Evolutionary conservation across 2,797 vertebrate genomes (phyloP), one percentile per base, ranked within the genome.

Genomic region (Leptatherina wallacei): DNA sequence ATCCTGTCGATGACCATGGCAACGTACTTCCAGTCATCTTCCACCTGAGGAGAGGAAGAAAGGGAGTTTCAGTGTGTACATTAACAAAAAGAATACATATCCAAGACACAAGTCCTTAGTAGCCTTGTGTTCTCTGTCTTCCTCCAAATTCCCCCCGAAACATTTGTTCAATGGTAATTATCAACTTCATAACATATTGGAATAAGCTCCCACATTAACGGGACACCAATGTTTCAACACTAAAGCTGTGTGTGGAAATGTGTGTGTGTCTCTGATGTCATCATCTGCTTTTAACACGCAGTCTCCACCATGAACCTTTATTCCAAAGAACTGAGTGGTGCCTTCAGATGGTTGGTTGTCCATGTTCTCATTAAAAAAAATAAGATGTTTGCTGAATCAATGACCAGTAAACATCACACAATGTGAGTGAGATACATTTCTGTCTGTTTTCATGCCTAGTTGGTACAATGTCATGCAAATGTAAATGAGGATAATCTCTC

Each of bases 1-100:
- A 98, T 95, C 91, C 97, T 95, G 89, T 98, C 93, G 30, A 94
- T 94, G 85, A 94, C 93, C 93, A 94, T 94, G 82, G 93, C 93
- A 0, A 94, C 93, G 0, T 98, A 98, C 79, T 98, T 97, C 97
- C 97, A 98, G 85, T 97, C 96, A 44, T 97, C 96, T 91, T 97
- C 96, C 75, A 96, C 96, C 97, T 94, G 73, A 38, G 9, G 47
- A 75, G 42, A 75, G 54, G n/a, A 57, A 32, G 55, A 3, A 59
- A 58, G 27, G 14, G 1, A 36, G 56, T 54, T 35, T 44, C 47
- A 56, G 20, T 33, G 7, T 30, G n/a, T 51, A 12, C 33, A 11
- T 18, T 32, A 69, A 33, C 8, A 58, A 1, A 4, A 20, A 67
- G 55, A 62, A 62, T 6, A 47, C 0, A 38, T 78, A 62, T 22